Base-by-base conservation (phyloP, 2,113 vertebrate species). In the Poeciliopsis retropinna region DNA sequence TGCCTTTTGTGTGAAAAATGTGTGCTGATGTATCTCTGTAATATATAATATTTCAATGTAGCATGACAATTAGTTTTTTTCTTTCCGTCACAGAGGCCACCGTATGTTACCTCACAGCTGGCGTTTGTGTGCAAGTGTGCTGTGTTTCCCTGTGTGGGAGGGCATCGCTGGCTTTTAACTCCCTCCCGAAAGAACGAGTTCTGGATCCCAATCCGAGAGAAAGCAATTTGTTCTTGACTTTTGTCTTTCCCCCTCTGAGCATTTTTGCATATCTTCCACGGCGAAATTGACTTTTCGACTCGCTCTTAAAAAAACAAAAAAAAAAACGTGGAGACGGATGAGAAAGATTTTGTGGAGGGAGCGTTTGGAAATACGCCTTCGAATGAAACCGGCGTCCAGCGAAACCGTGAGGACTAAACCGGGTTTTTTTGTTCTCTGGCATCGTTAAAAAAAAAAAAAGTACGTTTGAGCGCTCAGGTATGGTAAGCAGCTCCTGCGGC, bases 61-160 rank as follows among this genome's bases (percentile, higher is more conserved):
- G 39, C 4, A 8, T 44, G n/a, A 47, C 78, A 61, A 22, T 13
- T n/a, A 63, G 74, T 12, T 29, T 65, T 65, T 34, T 66, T 72
- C 29, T 29, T 39, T 75, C 66, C 62, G 67, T 62, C 67, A 34
- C 47, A 41, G 37, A 62, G 22, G 76, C 25, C 32, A n/a, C 29
- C 57, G 29, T 67, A 69, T 75, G 71, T 30, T 67, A 28, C 39
- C 3, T 9, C 67, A 64, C 37, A 73, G 75, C 72, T 76, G 62
- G 62, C 68, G 81, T 66, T 68, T 63, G 27, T 34, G 31, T 44
- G 31, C n/a, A 34, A 44, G 76, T 64, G 78, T 47, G 57, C 28
- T 31, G 80, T 31, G 80, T 31, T 76, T 67, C 25, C 28, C 28
- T 75, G 84, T 67, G 88, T 90, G 69, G 91, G 88, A 88, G 83